Evolutionary conservation across 2,113 vertebrate species (phyloP), one percentile per base, ranked within the genome.

Genomic region (Orientallactaga bullata): DNA sequence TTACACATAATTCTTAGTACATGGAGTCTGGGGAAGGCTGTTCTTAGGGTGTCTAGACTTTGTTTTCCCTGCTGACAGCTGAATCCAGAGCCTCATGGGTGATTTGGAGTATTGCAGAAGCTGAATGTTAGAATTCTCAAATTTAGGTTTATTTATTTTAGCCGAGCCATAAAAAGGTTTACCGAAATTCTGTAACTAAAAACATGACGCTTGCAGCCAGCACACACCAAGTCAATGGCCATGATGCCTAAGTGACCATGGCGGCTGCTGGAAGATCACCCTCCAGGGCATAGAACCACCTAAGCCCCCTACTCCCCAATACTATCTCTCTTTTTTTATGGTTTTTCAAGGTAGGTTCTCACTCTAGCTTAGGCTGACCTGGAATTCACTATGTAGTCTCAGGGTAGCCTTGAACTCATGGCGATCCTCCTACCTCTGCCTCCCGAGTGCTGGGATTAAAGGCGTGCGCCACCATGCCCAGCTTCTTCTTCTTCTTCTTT

Each of bases 161-260:
- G 93, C 76, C 76, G 24, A n/a, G 12, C 21, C 28, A 61, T 79
- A 35, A 90, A 88, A 79, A 55, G 74, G 88, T 86, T 76, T 86
- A 37, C 69, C 79, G 79, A 32, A 76, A 65, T 20, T 51, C 81
- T 60, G 81, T 85, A 77, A 74, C 77, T 76, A 20, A 87, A 87
- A 51, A 13, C 23, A 66, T 0, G 9, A 16, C 32, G 4, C 7
- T 4, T 39, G 37, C 21, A 71, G 73, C 18, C 23, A 5, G 55
- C 28, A 0, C 20, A 18, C 32, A 3, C 21, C 13, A 17, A 85
- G 84, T 30, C 61, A 16, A 1, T 0, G 24, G 18, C 39, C 0
- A 1, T 10, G 66, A 47, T 76, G 28, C 26, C 28, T 16, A 13
- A 13, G 15, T 0, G 0, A 20, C 5, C 5, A 0, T 69, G 4